Conservation (phyloP, 1,140 invertebrate genomes). For the Proales similis region DNA sequence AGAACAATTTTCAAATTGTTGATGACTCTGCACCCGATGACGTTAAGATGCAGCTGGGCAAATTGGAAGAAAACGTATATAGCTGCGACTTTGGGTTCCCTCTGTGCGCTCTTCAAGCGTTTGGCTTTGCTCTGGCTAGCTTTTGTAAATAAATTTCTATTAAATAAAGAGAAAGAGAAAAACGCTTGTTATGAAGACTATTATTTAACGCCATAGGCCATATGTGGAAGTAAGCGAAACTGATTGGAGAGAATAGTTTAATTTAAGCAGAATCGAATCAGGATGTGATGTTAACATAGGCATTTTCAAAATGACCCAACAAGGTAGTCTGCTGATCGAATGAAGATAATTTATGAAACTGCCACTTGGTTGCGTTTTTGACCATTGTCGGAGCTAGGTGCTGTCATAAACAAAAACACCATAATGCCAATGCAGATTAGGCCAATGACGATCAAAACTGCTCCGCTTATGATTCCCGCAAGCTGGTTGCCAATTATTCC, state of each 20-base stretch:
- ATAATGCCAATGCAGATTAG: neutral
- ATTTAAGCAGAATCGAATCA: too few relatives aligned
- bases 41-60: constrained; percentile 22
- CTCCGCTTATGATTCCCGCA: constrained; percentile 4
- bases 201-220: too few relatives aligned
- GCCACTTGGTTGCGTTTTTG: too few relatives aligned
- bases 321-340: too few relatives aligned
- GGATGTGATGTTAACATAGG: too few relatives aligned
- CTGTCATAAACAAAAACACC: neutral
- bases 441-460: neutral
- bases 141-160: constrained; percentile 28
- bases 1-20: constrained; percentile 37
- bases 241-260: too few relatives aligned
- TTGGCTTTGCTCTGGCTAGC: constrained; percentile 28
- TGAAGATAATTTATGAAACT: too few relatives aligned
- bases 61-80: constrained; percentile 8
- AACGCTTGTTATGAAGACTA: too few relatives aligned
- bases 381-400: neutral
- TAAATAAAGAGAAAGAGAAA: too few relatives aligned
- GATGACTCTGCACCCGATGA: constrained; percentile 28
- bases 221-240: too few relatives aligned
- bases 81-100: constrained; percentile 33
- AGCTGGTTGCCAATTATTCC: constrained; percentile 8
- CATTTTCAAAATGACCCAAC: too few relatives aligned
- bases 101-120: constrained; percentile 30